Percentiles rank a stretch among this genome's conserved stretches.
These are phyloP conservation scores for Schrankia costaestrigalis DNA, from an alignment of 2,888 invertebrate genomes.

Conservation along the genomic window DNA sequence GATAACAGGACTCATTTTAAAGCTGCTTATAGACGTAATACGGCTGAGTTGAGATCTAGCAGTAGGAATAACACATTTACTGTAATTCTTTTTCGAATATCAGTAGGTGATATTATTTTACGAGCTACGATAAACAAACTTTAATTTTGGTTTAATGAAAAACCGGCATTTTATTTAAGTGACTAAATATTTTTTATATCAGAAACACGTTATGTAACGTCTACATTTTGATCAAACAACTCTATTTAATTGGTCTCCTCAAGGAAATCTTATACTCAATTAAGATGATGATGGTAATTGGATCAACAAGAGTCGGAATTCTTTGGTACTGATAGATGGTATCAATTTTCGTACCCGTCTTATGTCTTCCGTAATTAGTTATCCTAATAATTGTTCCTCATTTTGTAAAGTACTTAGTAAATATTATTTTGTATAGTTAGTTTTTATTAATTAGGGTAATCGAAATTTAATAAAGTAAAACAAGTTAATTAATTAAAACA, in stretches of 20 bases:
- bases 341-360: conserved; percentile 47
- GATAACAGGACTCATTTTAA: conserved; percentile 46
- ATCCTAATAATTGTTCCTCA: conserved; percentile 33
- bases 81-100: conserved; percentile 25
- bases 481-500: not conserved
- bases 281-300: conserved; percentile 61
- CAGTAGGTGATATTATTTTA: conserved; percentile 49
- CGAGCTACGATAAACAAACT: conserved; percentile 38
- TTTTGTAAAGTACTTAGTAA: too few species aligned
- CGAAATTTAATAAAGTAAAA: conserved; percentile 28
- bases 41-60: conserved; percentile 23
- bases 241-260: conserved; percentile 60
- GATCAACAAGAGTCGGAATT: conserved; percentile 45
- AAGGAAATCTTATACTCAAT: conserved; percentile 59
- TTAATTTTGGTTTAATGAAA: conserved; percentile 26
- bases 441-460: conserved; percentile 29
- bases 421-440: too few species aligned
- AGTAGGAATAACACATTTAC: conserved; percentile 19
- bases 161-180: conserved; percentile 51
- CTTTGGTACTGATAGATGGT: conserved; percentile 50
- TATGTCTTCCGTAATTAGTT: conserved; percentile 34
- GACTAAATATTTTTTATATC: conserved; percentile 54
- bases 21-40: conserved; percentile 31
- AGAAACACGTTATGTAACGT: conserved; percentile 53
- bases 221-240: conserved; percentile 61